These are phyloP conservation scores for Lates japonicus DNA, from an alignment of 2,797 vertebrate species.

Conservation along the genomic window DNA sequence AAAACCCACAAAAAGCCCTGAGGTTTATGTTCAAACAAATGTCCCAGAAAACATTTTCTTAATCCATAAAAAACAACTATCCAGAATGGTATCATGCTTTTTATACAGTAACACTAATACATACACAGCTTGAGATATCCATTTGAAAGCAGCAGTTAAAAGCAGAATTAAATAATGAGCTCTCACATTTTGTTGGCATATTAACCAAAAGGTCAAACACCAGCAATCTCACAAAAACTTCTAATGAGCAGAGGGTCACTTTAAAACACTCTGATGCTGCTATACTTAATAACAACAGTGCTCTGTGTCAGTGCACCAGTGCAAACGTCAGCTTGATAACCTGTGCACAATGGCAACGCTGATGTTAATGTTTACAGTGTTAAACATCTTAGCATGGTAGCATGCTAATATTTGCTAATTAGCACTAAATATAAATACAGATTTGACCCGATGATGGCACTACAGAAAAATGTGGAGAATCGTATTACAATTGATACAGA, in stretches of 20 bases:
- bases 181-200: neutral
- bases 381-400: neutral
- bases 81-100: neutral
- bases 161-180: constrained; percentile 6
- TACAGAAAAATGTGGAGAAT: neutral
- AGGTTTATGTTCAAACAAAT: constrained; percentile 19
- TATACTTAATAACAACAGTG: no score
- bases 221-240: constrained; percentile 14
- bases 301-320: neutral
- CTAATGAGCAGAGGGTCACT: neutral
- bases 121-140: neutral
- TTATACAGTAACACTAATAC: neutral
- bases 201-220: neutral
- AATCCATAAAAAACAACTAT: neutral
- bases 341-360: neutral
- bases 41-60: neutral
- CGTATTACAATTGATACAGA: neutral
- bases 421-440: neutral
- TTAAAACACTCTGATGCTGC: neutral
- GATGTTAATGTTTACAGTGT: neutral
- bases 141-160: neutral
- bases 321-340: neutral
- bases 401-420: constrained; percentile 3
- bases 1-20: neutral
- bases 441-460: neutral